Conservation (phyloP, 92 coral and sea anemone genomes). For the Actinostola sp. region DNA sequence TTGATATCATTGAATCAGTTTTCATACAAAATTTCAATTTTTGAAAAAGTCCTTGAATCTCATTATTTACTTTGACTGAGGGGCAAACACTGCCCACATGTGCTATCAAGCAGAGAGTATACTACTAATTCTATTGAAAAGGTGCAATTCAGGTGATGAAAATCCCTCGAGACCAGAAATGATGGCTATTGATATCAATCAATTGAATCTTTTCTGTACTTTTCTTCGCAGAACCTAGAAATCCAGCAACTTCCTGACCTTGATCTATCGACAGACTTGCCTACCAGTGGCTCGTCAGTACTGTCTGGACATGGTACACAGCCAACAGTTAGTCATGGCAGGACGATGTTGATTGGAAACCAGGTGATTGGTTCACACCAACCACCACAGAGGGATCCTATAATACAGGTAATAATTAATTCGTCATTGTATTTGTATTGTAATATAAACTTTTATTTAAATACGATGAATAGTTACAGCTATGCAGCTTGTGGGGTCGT, state of each 20-base stretch:
- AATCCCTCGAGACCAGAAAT: not conserved
- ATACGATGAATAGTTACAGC: too few relatives aligned
- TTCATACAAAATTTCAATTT: too few relatives aligned
- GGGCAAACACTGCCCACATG: too few relatives aligned
- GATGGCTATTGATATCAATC: not conserved
- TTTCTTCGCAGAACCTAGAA: constrained; percentile 64
- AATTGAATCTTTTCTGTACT: not conserved
- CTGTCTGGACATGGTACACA: constrained; percentile 37
- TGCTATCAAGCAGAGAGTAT: too few relatives aligned
- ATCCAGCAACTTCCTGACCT: constrained; percentile 82
- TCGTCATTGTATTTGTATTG: not conserved
- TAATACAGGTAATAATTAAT: constrained; percentile 52
- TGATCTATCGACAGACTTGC: constrained; percentile 68
- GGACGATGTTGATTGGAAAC: constrained; percentile 48
- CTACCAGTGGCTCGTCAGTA: constrained; percentile 37
- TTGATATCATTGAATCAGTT: too few relatives aligned
- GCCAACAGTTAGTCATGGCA: constrained; percentile 42
- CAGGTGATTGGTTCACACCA: constrained; percentile 52
- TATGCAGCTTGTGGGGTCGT: too few relatives aligned
- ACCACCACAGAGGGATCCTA: constrained; percentile 44
- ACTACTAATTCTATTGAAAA: too few relatives aligned
- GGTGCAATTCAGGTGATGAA: too few relatives aligned
- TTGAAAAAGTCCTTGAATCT: too few relatives aligned
- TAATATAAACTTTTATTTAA: not conserved
- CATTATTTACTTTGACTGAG: too few relatives aligned